Evolutionary conservation across 2,797 vertebrate species (phyloP).

Genomic region (Galaxias olidus): DNA sequence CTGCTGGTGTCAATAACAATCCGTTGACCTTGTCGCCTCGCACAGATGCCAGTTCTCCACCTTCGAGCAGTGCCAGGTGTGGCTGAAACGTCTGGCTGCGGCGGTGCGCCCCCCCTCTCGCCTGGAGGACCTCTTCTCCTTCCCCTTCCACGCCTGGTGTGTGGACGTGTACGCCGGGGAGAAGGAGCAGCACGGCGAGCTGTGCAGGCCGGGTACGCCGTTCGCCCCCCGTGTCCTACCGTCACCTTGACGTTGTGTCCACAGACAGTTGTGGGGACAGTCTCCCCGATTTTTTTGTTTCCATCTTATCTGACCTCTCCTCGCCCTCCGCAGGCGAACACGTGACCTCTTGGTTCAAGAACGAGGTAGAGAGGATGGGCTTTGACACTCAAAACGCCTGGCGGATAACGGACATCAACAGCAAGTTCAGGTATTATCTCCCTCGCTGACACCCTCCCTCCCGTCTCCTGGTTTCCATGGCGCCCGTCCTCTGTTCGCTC

Average conservation of each 20-base stretch:
- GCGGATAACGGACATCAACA: constrained; percentile 98
- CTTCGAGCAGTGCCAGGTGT: constrained; percentile 96
- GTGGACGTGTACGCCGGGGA: constrained; percentile 93
- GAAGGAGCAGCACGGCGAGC: constrained; percentile 92
- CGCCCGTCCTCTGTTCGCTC: background rate
- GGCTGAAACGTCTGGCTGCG: constrained; percentile 87
- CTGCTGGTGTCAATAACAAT: too few relatives aligned
- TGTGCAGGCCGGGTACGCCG: constrained; percentile 88
- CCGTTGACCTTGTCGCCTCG: background rate
- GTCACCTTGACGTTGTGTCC: background rate
- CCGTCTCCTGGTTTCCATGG: constrained; percentile 1
- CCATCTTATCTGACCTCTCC: constrained; percentile 37
- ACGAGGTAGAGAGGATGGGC: constrained; percentile 96
- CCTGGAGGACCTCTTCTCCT: constrained; percentile 96
- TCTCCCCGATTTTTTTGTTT: background rate
- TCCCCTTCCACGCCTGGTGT: constrained; percentile 96
- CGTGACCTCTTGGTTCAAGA: constrained; percentile 92
- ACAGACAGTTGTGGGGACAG: too few relatives aligned
- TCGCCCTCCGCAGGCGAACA: constrained; percentile 83
- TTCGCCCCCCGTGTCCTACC: background rate
- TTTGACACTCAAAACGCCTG: constrained; percentile 98
- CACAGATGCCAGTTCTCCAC: constrained; percentile 95
- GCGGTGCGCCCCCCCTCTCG: constrained; percentile 85
- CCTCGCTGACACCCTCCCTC: constrained; percentile 17
- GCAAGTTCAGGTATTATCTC: constrained; percentile 89